Percentiles rank a stretch among this genome's conserved stretches.
Evolutionary conservation across 2,797 vertebrate species (phyloP).

Genomic region (Falco biarmicus): DNA sequence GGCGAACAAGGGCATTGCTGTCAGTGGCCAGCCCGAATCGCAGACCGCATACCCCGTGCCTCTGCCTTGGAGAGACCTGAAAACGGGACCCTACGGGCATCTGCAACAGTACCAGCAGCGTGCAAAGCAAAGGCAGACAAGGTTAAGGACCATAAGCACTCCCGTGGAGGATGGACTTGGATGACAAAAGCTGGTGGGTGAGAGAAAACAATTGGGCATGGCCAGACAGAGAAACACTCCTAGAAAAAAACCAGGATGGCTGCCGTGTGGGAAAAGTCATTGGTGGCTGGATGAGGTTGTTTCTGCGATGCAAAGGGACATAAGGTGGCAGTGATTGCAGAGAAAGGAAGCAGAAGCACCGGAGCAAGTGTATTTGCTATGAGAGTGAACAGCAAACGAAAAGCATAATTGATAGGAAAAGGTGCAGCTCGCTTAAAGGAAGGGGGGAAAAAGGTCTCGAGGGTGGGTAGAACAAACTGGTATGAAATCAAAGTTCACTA

Average conservation of each 20-base stretch:
- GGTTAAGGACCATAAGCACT: not conserved
- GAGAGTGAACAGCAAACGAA: not conserved
- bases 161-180: not conserved
- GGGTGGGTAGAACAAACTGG: not conserved
- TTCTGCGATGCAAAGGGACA: not conserved
- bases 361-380: not conserved
- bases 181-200: not conserved
- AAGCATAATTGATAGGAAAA: not conserved
- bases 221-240: not conserved
- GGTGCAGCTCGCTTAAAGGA: not conserved
- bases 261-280: not conserved
- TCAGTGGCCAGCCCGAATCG: not conserved
- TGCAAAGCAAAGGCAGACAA: not conserved
- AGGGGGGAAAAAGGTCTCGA: not conserved
- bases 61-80: not conserved
- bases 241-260: not conserved
- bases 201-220: not conserved
- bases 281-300: not conserved
- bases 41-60: fast-evolving
- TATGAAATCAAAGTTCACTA: not conserved
- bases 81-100: not conserved
- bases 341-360: not conserved
- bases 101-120: not conserved
- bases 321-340: not conserved
- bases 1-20: not conserved